Percentiles rank a stretch among this genome's conserved stretches.
These are phyloP conservation scores for Campoplex capitator DNA, from an alignment of 2,888 invertebrate species.

Conservation along the genomic window DNA sequence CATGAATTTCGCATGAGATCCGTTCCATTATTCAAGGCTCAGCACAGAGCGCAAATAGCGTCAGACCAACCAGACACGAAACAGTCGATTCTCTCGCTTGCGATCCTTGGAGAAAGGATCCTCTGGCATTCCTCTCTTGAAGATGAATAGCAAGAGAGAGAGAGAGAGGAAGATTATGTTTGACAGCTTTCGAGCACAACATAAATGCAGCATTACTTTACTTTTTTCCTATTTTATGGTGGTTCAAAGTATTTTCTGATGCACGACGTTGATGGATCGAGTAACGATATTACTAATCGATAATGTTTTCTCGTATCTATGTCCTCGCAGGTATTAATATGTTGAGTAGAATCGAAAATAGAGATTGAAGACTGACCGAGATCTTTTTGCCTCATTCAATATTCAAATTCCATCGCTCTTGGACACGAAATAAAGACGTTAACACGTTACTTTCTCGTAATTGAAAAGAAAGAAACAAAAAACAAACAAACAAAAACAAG, in stretches of 20 bases:
- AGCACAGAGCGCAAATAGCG: conserved; percentile 39
- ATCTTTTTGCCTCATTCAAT: neutral
- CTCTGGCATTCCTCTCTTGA: conserved; percentile 43
- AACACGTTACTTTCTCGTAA: neutral
- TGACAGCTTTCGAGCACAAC: conserved; percentile 19
- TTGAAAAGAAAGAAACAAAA: neutral
- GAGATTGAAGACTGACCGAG: neutral
- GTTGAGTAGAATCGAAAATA: neutral
- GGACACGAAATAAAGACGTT: conserved; percentile 12
- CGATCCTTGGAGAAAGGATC: conserved; percentile 35
- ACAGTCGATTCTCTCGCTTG: conserved; percentile 47
- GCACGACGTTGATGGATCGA: neutral
- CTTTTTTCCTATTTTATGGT: conserved; percentile 21
- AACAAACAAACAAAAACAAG: neutral
- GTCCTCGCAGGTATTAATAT: neutral
- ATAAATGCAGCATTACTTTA: neutral
- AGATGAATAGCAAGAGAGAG: conserved; percentile 5
- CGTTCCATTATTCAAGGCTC: conserved; percentile 75
- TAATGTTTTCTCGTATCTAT: neutral
- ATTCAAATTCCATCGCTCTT: neutral
- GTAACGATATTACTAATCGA: neutral
- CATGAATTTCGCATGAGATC: conserved; percentile 78
- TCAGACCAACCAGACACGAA: conserved; percentile 46
- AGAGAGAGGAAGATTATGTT: neutral
- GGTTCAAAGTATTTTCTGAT: neutral